Conservation (phyloP, 2,113 vertebrate species). For the Chrysemys picta region DNA sequence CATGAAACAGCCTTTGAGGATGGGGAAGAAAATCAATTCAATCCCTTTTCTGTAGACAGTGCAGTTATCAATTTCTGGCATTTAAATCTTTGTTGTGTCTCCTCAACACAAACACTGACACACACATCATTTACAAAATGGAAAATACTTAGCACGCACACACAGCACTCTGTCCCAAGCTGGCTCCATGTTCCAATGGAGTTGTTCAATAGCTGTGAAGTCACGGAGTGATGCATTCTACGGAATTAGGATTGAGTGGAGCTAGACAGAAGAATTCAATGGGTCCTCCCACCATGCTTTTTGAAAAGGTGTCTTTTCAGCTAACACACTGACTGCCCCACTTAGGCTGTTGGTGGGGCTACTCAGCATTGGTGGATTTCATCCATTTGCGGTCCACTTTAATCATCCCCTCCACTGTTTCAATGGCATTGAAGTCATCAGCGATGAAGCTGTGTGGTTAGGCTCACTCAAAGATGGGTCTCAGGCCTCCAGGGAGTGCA, state of each 20-base stretch:
- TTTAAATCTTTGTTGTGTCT: background rate
- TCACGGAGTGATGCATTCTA: background rate
- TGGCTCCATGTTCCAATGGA: background rate
- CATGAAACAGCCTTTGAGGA: background rate
- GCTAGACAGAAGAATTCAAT: background rate
- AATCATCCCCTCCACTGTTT: background rate
- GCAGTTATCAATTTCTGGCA: background rate
- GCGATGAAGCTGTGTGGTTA: background rate
- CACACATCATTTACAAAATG: background rate
- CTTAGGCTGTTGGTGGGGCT: background rate
- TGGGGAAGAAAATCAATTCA: background rate
- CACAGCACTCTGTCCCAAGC: background rate
- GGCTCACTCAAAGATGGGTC: background rate
- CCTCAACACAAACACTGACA: background rate
- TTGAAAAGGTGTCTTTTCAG: background rate
- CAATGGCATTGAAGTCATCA: background rate
- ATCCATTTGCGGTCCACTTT: background rate
- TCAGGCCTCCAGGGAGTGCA: background rate
- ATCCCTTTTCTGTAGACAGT: background rate
- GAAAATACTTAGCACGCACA: background rate
- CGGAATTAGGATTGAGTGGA: background rate
- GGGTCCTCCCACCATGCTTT: background rate
- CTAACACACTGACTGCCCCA: background rate
- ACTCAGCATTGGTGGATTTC: background rate
- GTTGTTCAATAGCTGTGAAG: background rate